Evolutionary conservation across 2,888 invertebrate genomes (phyloP), one percentile per base, ranked within the genome.

Genomic region (Athripsodes cinereus): DNA sequence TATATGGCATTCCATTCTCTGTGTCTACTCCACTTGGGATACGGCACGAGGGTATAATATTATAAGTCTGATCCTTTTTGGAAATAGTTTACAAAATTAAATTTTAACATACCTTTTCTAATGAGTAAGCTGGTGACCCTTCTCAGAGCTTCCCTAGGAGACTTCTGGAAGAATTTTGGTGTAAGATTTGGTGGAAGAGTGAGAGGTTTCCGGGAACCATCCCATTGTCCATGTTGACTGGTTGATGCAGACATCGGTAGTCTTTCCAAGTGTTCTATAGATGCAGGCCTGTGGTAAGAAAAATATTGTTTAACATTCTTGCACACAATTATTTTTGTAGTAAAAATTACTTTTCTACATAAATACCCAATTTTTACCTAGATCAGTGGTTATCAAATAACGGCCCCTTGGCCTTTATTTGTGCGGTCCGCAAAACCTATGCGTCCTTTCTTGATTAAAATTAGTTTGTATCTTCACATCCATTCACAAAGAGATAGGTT

Each of bases 111-210:
- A 88, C 89, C 88, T 81, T 88, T 88, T 72, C 88, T 81, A 75
- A 92, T 92, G 72, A 92, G 84, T 74, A 92, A 84, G 81, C 92
- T 92, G 72, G 92, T 92, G 70, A 92, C 92, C 73, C 92, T 85
- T 69, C 92, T 82, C 66, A 92, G 80, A 61, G 92, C 92, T 74
- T 92, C 92, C 69, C 91, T 82, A 51, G 91, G 90, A 65, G 91
- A 91, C 75, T 90, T 88, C 72, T 92, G 90, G 80, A 92, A 88
- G 81, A 92, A 92, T 75, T 91, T 91, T 68, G 92, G 92, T 65
- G 91, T 90, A 69, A 92, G 79, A 79, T 92, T 92, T 60, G 92
- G 92, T 55, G 92, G 92, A 68, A 92, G 79, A n/a, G 92, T 92
- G 65, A 90, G 80, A 3, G 92, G 92, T 70, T 92, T 92, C 68